phyloP scores from a whole-genome alignment of 2,888 invertebrate genomes.

The Dasypolia templi region DNA sequence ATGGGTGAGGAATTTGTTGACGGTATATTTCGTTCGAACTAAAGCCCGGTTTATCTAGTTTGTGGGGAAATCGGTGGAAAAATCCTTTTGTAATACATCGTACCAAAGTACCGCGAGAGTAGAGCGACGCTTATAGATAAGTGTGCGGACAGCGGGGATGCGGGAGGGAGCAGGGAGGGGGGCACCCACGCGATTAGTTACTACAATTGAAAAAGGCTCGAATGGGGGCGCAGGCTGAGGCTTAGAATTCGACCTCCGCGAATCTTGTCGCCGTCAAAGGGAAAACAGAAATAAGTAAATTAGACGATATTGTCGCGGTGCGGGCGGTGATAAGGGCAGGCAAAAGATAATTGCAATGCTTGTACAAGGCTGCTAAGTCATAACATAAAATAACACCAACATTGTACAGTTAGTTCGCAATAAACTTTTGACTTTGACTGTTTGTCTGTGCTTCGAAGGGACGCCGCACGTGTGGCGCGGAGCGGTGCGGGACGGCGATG shows the following conservation, averaged over 20 bases:
- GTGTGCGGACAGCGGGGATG: background rate
- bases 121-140: constrained; percentile 42
- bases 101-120: constrained; percentile 23
- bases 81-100: constrained; percentile 58
- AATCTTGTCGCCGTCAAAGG: constrained; percentile 47
- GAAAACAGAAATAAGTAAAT: constrained; percentile 59
- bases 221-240: constrained; percentile 36
- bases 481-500: background rate
- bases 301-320: constrained; percentile 48
- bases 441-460: constrained; percentile 7
- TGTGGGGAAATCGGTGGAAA: constrained; percentile 56
- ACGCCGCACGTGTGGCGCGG: background rate
- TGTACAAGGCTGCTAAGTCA: too few species aligned
- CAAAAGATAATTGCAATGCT: too few species aligned
- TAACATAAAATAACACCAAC: too few species aligned
- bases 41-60: constrained; percentile 61
- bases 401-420: too few species aligned
- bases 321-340: too few species aligned
- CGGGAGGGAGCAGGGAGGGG: background rate
- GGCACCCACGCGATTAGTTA: constrained; percentile 39
- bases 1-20: constrained; percentile 29
- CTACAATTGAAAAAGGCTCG: constrained; percentile 57
- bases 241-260: constrained; percentile 44
- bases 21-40: constrained; percentile 50
- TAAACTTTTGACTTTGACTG: too few species aligned